Conservation (phyloP, 2,113 vertebrate genomes). For the Pogonocichla stellata region DNA sequence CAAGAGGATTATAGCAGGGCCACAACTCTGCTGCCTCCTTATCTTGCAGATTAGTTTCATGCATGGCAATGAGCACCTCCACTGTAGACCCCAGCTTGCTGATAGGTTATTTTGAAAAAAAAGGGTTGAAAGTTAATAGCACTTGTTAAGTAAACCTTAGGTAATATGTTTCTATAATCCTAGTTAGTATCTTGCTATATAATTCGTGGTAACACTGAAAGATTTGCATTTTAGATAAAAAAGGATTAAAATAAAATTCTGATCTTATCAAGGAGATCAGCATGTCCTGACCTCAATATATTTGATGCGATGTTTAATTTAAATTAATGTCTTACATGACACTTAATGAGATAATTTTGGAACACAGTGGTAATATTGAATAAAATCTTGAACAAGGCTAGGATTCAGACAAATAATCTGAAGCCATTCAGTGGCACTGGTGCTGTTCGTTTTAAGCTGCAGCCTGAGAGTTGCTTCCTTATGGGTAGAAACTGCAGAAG, state of each 20-base stretch:
- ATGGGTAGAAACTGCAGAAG: background rate
- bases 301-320: background rate
- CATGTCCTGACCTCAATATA: background rate
- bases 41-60: background rate
- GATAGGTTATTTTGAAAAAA: background rate
- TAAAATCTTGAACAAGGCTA: background rate
- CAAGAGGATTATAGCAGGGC: background rate
- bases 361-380: background rate
- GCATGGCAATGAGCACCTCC: background rate
- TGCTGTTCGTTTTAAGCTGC: background rate
- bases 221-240: conserved; percentile 1
- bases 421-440: background rate
- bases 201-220: background rate
- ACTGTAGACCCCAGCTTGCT: background rate
- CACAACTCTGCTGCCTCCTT: background rate
- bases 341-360: background rate
- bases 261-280: background rate
- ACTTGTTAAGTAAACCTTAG: background rate
- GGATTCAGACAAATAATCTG: background rate
- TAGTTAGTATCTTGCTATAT: background rate
- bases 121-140: background rate
- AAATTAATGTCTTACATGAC: background rate
- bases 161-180: background rate
- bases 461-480: background rate
- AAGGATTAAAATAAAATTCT: background rate